Base-by-base conservation (phyloP, 2,113 vertebrate species). In the Trogon melanurus region DNA sequence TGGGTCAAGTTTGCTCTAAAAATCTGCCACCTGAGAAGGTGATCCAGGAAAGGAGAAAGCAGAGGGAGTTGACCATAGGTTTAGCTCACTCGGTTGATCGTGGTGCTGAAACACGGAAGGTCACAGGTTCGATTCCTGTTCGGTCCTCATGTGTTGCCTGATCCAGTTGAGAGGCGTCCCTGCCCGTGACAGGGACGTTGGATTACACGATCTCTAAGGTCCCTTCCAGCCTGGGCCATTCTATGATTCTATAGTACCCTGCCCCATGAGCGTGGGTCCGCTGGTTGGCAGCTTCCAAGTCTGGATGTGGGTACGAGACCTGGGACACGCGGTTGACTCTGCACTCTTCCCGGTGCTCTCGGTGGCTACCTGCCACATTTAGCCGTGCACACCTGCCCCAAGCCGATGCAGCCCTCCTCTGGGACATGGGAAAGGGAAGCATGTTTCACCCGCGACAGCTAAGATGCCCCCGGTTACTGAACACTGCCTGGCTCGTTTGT, bases 191-290 rank as follows among this genome's bases (percentile, higher is more conserved):
- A 36, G 36, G 36, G 36, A 36, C 8, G 36, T 36, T 36, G 36
- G 36, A 36, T 36, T 36, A 36, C 7, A 9, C 9, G 36, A 36
- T 36, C 36, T 36, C 36, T 36, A 36, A 36, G 36, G 36, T 36
- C 36, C 36, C 36, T 36, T 36, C 36, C 36, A 36, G 36, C 36
- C 36, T 36, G 36, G 36, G 36, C 36, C 36, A 36, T 36, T 36
- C 36, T 36, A 9, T 36, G 45, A 45, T 45, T 45, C 36, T 36
- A 36, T 36, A 21, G 48, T 10, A n/a, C 18, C 8, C 4, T 82
- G 3, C 32, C 16, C 10, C 53, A 1, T 70, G 7, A 6, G 51
- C 0, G 0, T 1, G 54, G 16, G 6, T 32, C 18, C 15, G 29
- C 22, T 9, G 74, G 54, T 23, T 26, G 2, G 22, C 45, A 32